These are phyloP conservation scores for Therioaphis trifolii DNA, from an alignment of 2,888 invertebrate species.

Conservation along the genomic window DNA sequence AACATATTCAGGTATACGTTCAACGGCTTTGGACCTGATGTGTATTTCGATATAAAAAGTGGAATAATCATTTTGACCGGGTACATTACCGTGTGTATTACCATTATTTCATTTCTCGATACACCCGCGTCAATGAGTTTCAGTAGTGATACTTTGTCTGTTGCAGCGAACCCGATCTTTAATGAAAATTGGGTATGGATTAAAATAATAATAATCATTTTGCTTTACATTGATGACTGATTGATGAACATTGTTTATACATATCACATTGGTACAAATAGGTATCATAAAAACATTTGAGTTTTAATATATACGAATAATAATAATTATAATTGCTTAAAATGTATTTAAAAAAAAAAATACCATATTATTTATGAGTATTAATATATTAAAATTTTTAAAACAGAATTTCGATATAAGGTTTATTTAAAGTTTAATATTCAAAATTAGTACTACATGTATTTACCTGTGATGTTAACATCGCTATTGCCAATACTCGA, in stretches of 20 bases:
- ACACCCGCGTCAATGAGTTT: constrained; percentile 97
- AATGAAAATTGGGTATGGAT: constrained; percentile 67
- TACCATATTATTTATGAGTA: too few species aligned
- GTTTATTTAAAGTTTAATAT: too few species aligned
- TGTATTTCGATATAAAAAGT: constrained; percentile 83
- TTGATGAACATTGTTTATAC: too few species aligned
- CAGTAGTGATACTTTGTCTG: constrained; percentile 92
- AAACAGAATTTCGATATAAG: too few species aligned
- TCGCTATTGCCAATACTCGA: constrained; percentile 79
- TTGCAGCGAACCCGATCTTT: constrained; percentile 93
- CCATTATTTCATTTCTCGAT: constrained; percentile 91
- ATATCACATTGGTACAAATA: too few species aligned
- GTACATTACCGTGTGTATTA: constrained; percentile 91
- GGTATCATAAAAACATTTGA: too few species aligned
- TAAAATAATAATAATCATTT: too few species aligned
- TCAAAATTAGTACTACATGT: not conserved
- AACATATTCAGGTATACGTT: constrained; percentile 88
- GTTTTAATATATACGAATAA: too few species aligned
- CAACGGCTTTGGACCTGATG: constrained; percentile 89
- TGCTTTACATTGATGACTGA: too few species aligned
- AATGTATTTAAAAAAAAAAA: too few species aligned
- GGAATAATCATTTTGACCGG: constrained; percentile 94
- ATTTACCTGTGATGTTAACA: constrained; percentile 78
- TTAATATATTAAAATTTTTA: too few species aligned
- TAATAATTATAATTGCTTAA: too few species aligned